Base-by-base conservation (phyloP, 2,888 invertebrate genomes). In the Parascotia fuliginaria region DNA sequence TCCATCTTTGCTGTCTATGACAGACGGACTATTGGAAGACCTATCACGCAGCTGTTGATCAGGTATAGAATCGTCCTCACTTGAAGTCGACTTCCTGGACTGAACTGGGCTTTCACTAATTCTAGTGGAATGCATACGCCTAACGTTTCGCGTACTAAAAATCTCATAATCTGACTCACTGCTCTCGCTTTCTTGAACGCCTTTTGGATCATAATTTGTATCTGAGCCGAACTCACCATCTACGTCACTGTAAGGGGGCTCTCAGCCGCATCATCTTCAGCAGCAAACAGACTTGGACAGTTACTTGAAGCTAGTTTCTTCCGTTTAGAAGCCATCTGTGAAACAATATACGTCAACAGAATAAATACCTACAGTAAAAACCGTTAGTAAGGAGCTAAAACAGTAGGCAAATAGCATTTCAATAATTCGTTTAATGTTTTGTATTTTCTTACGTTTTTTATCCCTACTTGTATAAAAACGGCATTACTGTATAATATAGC, bases 401-500 rank as follows among this genome's bases (percentile, higher is more conserved):
- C 14, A 38, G 12, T 38, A 28, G 38, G 38, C 14, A 38, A 38
- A 38, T 38, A 38, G 24, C 38, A 38, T 28, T 38, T 38, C 9
- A 38, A 38, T 14, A 27, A 38, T 7, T 14, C 2, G 14, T 38
- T 38, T 38, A 24, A 19, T 19, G 19, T 38, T 38, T 28, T 27
- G 13, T 38, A 24, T 13, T 28, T 9, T 28, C 19, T 5, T 19
- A 19, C 19, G 2, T 19, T 19, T 19, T 5, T 19, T 19, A 19
- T 19, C 5, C 19, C 19, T 5, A 3, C 19, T 3, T 3, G 19
- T 19, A 19, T 3, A 19, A 19, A 19, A 19, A 19, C 19, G 5
- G 19, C 5, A 19, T 19, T 19, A 19, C 19, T 2, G 19, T 19
- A 19, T 19, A 19, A 5, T 19, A 19, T 19, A 19, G 5, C 5